phyloP scores from a whole-genome alignment of 2,797 vertebrate species.

The Fringilla coelebs region DNA sequence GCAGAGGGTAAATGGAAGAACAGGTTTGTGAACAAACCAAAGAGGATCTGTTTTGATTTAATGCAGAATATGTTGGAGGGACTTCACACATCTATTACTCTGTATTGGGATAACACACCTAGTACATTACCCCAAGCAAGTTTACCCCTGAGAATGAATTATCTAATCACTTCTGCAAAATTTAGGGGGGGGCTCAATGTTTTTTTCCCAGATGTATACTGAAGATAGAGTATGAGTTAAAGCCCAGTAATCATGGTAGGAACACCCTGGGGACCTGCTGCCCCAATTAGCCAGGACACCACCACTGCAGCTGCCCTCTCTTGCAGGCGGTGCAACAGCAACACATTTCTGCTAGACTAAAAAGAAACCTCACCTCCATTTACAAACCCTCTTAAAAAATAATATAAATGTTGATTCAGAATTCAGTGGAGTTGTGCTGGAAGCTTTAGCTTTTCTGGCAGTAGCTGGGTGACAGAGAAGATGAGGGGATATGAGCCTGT shows the following conservation, averaged over 20 bases:
- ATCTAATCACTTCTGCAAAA: not conserved
- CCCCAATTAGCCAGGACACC: not conserved
- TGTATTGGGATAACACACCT: not conserved
- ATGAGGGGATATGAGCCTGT: fast-evolving
- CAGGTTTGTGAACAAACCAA: not conserved
- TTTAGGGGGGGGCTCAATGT: not conserved
- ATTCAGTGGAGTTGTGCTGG: not conserved
- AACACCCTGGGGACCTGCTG: not conserved
- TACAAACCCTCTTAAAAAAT: not conserved
- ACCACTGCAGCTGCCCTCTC: not conserved
- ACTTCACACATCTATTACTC: not conserved
- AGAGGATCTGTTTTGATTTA: not conserved
- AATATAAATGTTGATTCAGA: not conserved
- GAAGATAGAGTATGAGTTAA: not conserved
- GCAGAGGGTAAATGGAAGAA: not conserved
- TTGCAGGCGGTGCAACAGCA: not conserved
- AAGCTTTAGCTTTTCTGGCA: not conserved
- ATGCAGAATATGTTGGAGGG: not conserved
- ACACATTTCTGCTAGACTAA: not conserved
- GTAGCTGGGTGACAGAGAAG: not conserved
- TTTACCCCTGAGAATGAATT: not conserved
- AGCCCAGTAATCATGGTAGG: not conserved
- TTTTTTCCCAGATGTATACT: not conserved
- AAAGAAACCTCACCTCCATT: not conserved
- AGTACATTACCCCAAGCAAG: not conserved